These are phyloP conservation scores for Pampusana beccarii DNA, from an alignment of 2,113 vertebrate species.

Conservation along the genomic window DNA sequence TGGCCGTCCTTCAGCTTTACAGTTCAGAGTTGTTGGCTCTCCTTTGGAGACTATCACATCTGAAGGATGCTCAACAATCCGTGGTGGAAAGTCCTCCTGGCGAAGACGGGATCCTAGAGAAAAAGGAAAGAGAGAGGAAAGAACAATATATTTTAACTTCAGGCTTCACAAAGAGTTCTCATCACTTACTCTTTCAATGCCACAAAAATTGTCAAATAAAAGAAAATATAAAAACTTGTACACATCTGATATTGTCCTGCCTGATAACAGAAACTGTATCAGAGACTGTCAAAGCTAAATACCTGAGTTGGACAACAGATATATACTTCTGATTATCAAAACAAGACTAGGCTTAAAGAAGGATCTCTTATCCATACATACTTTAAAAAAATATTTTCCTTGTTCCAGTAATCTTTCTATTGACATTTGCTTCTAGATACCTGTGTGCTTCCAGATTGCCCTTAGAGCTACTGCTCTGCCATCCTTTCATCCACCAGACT, in stretches of 20 bases:
- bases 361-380: neutral
- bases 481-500: neutral
- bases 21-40: conserved; percentile 97
- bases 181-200: neutral
- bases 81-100: conserved; percentile 95
- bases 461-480: neutral
- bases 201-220: neutral
- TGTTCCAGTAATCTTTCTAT: neutral
- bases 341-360: neutral
- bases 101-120: conserved; percentile 93
- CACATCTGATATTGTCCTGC: neutral
- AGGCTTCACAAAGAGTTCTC: neutral
- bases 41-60: conserved; percentile 98
- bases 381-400: neutral
- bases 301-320: neutral
- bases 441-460: neutral
- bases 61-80: conserved; percentile 97
- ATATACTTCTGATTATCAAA: neutral
- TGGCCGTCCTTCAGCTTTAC: conserved; percentile 95
- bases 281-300: neutral
- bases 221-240: neutral
- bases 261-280: neutral
- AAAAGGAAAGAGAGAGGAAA: neutral
- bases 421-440: neutral
- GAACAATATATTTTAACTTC: neutral